These are phyloP conservation scores for Percopsis omiscomaycus DNA, from an alignment of 2,797 vertebrate genomes.

Conservation along the genomic window DNA sequence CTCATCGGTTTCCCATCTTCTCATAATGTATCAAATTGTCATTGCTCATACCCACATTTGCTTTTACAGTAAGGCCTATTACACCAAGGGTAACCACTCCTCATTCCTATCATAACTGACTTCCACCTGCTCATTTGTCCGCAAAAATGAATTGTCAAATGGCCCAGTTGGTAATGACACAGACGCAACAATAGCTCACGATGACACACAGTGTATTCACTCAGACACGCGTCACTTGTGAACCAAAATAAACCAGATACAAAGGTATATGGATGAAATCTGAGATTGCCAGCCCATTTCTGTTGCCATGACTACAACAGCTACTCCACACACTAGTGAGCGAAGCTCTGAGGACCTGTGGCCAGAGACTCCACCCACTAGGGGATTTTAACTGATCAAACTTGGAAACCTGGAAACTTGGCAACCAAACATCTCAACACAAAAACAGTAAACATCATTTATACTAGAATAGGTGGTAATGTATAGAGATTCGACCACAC, in stretches of 20 bases:
- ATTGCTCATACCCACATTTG: no score
- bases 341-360: conserved; percentile 52
- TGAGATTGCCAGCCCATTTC: conserved; percentile 54
- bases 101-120: conserved; percentile 32
- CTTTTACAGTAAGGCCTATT: no score
- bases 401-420: conserved; percentile 37
- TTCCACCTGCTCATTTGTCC: conserved; percentile 24
- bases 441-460: no score
- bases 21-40: no score
- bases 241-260: conserved; percentile 56
- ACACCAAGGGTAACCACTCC: conserved; percentile 23
- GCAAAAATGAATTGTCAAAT: conserved; percentile 23
- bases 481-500: not conserved
- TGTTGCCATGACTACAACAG: conserved; percentile 69
- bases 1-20: no score
- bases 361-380: conserved; percentile 52
- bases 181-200: conserved; percentile 39
- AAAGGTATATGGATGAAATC: conserved; percentile 67
- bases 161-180: conserved; percentile 35
- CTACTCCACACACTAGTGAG: conserved; percentile 24
- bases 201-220: conserved; percentile 35
- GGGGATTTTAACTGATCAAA: conserved; percentile 40
- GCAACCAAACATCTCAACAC: conserved; percentile 24
- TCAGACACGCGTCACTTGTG: conserved; percentile 51
- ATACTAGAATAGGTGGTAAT: not conserved